phyloP scores from a whole-genome alignment of 2,888 invertebrate species.

The Imbricaverruca yamaguchii region DNA sequence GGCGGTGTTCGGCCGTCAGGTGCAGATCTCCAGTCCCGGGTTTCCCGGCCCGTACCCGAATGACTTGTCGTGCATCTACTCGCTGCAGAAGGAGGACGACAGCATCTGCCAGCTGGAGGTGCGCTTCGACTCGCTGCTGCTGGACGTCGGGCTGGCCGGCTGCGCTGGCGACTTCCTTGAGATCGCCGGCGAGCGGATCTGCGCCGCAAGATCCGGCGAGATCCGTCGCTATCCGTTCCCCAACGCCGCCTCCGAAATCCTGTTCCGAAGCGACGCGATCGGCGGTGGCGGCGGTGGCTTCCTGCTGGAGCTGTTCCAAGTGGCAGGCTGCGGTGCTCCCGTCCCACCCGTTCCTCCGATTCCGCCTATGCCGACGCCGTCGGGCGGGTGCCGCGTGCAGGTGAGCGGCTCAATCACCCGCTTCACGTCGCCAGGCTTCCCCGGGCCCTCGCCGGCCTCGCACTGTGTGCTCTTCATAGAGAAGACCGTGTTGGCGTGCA shows the following conservation, averaged over 20 bases:
- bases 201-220: neutral
- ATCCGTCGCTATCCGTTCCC: neutral
- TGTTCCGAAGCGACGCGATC: neutral
- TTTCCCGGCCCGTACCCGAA: neutral
- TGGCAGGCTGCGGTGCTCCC: neutral
- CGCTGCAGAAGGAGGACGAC: conserved; percentile 5
- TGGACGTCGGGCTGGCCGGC: neutral
- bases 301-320: neutral
- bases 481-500: neutral
- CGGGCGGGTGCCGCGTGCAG: neutral
- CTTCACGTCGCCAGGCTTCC: neutral
- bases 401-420: neutral
- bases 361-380: neutral
- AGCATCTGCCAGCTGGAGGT: neutral
- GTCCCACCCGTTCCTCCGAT: neutral
- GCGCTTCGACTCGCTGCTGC: neutral
- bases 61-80: neutral
- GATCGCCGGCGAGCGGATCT: neutral
- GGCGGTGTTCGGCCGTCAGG: neutral
- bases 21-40: neutral
- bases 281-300: neutral
- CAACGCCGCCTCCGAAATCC: neutral
- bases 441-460: neutral
- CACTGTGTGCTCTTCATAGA: neutral
- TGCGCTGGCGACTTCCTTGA: neutral